phyloP scores from a whole-genome alignment of 2,797 vertebrate genomes.

The Microctenopoma lineatum region DNA sequence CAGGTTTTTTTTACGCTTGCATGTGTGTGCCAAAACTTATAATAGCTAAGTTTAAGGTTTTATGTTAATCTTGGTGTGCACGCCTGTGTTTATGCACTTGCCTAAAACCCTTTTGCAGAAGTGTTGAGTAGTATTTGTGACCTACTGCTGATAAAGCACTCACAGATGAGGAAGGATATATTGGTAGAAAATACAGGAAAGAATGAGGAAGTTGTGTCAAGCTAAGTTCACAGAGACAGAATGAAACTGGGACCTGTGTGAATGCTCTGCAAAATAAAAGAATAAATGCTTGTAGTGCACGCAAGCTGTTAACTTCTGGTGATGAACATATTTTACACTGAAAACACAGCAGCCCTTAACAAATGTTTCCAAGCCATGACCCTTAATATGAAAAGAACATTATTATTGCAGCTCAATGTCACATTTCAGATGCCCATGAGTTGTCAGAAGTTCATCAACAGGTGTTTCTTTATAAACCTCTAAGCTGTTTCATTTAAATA shows the following conservation, averaged over 20 bases:
- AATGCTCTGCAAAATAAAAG: background rate
- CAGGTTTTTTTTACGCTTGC: background rate
- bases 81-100: background rate
- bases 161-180: slow-evolving; percentile 1
- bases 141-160: background rate
- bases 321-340: no score
- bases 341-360: no score
- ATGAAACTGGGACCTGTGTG: background rate
- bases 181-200: slow-evolving; percentile 2
- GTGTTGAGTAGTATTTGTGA: background rate
- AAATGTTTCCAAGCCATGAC: no score
- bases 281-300: background rate
- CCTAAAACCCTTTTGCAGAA: background rate
- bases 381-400: no score
- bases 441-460: no score
- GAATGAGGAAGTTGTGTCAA: slow-evolving; percentile 7
- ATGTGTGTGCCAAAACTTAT: background rate
- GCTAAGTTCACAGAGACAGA: background rate
- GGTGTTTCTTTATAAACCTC: no score
- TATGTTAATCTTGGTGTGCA: no score
- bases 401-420: no score
- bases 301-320: background rate
- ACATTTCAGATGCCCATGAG: no score
- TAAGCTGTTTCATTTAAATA: no score
- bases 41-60: no score